A percentile compares a stretch with the other conserved stretches of the same genome.
Evolutionary conservation across 2,888 invertebrate genomes (phyloP).

Genomic region (Nomada flava): DNA sequence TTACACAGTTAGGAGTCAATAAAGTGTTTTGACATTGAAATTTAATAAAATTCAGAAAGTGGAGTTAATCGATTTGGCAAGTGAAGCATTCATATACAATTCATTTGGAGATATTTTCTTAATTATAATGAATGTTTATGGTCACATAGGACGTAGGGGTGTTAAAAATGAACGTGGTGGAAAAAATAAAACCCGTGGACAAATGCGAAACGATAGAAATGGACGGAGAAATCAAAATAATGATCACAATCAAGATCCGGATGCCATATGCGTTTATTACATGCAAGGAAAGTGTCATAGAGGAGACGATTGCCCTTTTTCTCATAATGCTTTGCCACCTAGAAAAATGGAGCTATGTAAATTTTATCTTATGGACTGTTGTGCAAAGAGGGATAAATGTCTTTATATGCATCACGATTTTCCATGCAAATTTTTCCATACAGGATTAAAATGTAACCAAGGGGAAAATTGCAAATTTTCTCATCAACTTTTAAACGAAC

Average conservation of each 20-base stretch:
- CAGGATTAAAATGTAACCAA: constrained; percentile 93
- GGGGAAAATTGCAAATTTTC: constrained; percentile 97
- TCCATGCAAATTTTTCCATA: constrained; percentile 98
- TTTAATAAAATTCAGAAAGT: too few relatives aligned
- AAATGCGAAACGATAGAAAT: constrained; percentile 81
- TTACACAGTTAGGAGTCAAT: too few relatives aligned
- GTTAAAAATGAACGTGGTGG: constrained; percentile 84
- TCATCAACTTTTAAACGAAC: constrained; percentile 94
- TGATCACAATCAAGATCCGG: constrained; percentile 87
- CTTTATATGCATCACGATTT: constrained; percentile 98
- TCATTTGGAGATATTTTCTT: not conserved
- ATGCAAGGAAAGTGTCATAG: constrained; percentile 95
- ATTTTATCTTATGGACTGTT: constrained; percentile 97
- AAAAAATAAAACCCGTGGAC: constrained; percentile 84
- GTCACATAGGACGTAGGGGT: constrained; percentile 85
- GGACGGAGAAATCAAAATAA: constrained; percentile 85
- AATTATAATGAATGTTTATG: constrained; percentile 25
- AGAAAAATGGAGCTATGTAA: constrained; percentile 97
- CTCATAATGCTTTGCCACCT: constrained; percentile 92
- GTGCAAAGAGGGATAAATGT: constrained; percentile 97
- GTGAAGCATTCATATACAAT: too few relatives aligned
- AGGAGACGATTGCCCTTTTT: constrained; percentile 94
- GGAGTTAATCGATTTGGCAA: too few relatives aligned
- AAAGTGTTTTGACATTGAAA: too few relatives aligned
- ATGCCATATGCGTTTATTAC: constrained; percentile 92